Evolutionary conservation across 2,888 invertebrate genomes (phyloP).

Genomic region (Crepidodera aurea): DNA sequence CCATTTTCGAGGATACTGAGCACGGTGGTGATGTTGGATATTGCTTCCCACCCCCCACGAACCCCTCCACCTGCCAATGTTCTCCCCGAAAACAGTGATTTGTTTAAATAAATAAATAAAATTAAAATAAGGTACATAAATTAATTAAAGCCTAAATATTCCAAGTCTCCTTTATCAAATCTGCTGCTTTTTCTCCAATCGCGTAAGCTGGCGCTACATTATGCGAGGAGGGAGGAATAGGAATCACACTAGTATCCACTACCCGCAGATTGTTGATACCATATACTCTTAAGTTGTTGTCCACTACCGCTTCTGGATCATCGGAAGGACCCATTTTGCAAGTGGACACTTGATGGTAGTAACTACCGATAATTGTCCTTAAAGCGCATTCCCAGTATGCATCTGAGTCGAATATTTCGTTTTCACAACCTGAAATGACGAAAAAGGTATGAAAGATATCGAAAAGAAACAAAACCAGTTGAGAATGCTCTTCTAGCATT

Average conservation of each 20-base stretch:
- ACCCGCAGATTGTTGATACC: slow-evolving; percentile 70
- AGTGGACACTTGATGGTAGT: slow-evolving; percentile 66
- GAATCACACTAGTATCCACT: slow-evolving; percentile 70
- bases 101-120: too few relatives aligned
- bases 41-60: too few relatives aligned
- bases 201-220: slow-evolving; percentile 65
- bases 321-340: slow-evolving; percentile 65
- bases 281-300: slow-evolving; percentile 57
- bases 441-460: not conserved
- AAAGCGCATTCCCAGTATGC: slow-evolving; percentile 72
- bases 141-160: not conserved
- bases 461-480: too few relatives aligned
- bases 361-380: slow-evolving; percentile 66
- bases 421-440: slow-evolving; percentile 29
- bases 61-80: too few relatives aligned
- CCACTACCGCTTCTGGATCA: slow-evolving; percentile 56
- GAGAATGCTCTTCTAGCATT: too few relatives aligned
- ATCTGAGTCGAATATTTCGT: slow-evolving; percentile 65
- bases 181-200: slow-evolving; percentile 67
- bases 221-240: slow-evolving; percentile 64
- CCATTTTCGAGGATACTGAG: too few relatives aligned
- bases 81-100: too few relatives aligned
- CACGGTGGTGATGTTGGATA: too few relatives aligned
- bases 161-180: slow-evolving; percentile 60
- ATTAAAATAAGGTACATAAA: too few relatives aligned